Evolutionary conservation across 2,888 invertebrate species (phyloP).

Genomic region (Leptinotarsa peninsularis): DNA sequence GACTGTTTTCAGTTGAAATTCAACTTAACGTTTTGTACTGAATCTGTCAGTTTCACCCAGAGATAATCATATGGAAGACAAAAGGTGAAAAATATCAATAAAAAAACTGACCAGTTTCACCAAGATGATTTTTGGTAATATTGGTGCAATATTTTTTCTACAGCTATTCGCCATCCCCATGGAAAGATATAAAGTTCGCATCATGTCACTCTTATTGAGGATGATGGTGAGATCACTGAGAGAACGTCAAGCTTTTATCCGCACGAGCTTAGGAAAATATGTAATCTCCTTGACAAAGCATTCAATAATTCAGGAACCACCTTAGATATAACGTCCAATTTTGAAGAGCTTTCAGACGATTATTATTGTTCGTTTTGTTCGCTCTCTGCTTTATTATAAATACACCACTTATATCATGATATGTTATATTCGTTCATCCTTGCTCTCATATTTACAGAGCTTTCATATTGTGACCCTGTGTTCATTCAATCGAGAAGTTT

Average conservation of each 20-base stretch:
- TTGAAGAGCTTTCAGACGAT: neutral
- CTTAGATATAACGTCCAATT: neutral
- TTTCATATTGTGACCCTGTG: neutral
- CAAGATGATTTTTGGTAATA: too few species aligned
- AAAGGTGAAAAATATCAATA: too few species aligned
- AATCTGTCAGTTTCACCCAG: too few species aligned
- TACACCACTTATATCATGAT: slow-evolving; percentile 1
- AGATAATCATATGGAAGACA: too few species aligned
- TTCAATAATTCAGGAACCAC: slow-evolving; percentile 11
- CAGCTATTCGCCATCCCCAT: too few species aligned
- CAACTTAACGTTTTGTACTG: too few species aligned
- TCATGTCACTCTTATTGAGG: neutral
- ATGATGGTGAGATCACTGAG: neutral
- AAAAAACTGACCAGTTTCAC: too few species aligned
- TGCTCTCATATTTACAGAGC: neutral
- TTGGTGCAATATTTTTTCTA: too few species aligned
- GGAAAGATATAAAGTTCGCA: neutral
- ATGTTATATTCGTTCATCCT: slow-evolving; percentile 2
- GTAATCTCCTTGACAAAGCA: slow-evolving; percentile 12
- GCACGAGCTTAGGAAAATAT: neutral
- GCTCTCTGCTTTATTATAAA: neutral
- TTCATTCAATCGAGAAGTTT: neutral
- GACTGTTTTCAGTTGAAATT: too few species aligned
- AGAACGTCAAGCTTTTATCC: neutral
- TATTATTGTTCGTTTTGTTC: slow-evolving; percentile 10